Percentiles rank a stretch among this genome's conserved stretches.
These are phyloP conservation scores for Denticeps clupeoides DNA, from an alignment of 2,797 vertebrate genomes.

Conservation along the genomic window DNA sequence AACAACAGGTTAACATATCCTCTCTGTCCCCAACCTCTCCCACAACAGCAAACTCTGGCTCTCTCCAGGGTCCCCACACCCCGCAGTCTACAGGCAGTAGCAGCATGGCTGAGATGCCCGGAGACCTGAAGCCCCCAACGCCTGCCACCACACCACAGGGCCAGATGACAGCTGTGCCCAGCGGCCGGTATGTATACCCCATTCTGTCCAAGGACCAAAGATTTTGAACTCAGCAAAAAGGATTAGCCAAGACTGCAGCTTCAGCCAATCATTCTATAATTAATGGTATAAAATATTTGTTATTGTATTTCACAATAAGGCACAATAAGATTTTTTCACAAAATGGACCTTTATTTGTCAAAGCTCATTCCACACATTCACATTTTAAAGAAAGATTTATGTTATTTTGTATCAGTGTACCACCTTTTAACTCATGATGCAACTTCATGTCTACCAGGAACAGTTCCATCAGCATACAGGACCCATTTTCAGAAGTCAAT, in stretches of 20 bases:
- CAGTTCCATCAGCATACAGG: constrained; percentile 81
- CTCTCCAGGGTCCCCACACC: constrained; percentile 93
- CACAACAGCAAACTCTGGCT: constrained; percentile 83
- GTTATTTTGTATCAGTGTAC: not conserved
- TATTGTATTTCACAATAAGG: too few relatives aligned
- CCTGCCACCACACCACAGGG: constrained; percentile 87
- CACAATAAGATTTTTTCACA: too few relatives aligned
- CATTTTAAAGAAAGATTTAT: not conserved
- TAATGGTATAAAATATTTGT: too few relatives aligned
- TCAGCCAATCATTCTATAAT: too few relatives aligned
- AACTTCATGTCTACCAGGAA: constrained; percentile 63
- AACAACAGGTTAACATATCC: not conserved
- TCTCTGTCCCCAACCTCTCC: not conserved
- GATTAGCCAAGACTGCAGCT: too few relatives aligned
- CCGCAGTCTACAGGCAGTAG: constrained; percentile 93
- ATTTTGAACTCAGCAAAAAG: too few relatives aligned
- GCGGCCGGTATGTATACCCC: constrained; percentile 75
- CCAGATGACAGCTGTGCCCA: constrained; percentile 75
- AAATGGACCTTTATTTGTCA: too few relatives aligned
- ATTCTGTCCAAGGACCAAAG: too few relatives aligned
- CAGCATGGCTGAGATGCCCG: constrained; percentile 84
- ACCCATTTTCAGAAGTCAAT: constrained; percentile 89
- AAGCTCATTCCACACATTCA: not conserved
- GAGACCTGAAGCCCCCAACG: constrained; percentile 89
- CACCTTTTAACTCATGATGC: not conserved